These are phyloP conservation scores for Erpornis zantholeuca DNA, from an alignment of 2,113 vertebrate species.

Conservation along the genomic window DNA sequence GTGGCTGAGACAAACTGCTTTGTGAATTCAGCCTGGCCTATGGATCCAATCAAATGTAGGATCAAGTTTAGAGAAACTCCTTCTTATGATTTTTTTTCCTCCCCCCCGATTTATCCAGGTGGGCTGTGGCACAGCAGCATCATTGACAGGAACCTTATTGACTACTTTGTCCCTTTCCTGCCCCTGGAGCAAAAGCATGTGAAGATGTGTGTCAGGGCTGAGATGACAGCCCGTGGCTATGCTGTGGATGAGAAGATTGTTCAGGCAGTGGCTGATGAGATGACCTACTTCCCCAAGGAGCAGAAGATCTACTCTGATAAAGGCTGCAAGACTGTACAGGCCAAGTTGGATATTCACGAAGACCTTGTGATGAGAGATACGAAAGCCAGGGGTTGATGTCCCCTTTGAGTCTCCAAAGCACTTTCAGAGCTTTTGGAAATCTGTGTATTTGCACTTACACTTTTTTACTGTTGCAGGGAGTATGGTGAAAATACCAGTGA, in stretches of 20 bases:
- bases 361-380: background rate
- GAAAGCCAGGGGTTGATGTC: background rate
- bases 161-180: constrained; percentile 93
- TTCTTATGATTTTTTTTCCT: background rate
- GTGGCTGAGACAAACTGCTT: background rate
- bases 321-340: constrained; percentile 91
- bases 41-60: background rate
- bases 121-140: constrained; percentile 91
- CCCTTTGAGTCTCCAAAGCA: background rate
- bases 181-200: constrained; percentile 90
- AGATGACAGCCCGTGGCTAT: constrained; percentile 73
- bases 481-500: background rate
- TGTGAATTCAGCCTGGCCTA: background rate
- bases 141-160: constrained; percentile 91
- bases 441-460: constrained; percentile 41
- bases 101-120: constrained; percentile 63
- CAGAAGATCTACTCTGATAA: constrained; percentile 86
- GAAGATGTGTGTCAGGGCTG: constrained; percentile 82
- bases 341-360: constrained; percentile 83
- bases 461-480: background rate
- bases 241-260: constrained; percentile 51
- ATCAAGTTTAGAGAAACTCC: background rate
- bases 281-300: constrained; percentile 85
- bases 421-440: background rate
- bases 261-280: constrained; percentile 77